Conservation (phyloP, 2,797 vertebrate species). For the Arnoldichthys spilopterus region DNA sequence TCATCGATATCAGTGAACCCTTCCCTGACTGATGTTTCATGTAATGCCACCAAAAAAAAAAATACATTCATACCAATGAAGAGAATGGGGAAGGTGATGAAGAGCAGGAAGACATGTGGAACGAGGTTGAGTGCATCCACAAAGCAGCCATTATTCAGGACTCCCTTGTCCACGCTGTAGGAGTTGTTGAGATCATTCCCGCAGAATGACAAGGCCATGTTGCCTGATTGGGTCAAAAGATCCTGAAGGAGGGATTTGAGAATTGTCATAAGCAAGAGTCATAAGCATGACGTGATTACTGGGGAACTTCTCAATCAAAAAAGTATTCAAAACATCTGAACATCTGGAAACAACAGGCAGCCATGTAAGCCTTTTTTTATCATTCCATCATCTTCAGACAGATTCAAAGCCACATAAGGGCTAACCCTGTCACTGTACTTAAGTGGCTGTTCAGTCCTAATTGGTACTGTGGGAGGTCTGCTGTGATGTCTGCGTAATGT, state of each 20-base stretch:
- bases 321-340: not conserved
- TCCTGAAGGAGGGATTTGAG: constrained; percentile 45
- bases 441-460: not conserved
- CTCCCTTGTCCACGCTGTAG: constrained; percentile 85
- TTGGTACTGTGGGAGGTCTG: not conserved
- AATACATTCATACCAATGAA: constrained; percentile 88
- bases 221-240: constrained; percentile 55
- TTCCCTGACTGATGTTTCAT: not conserved
- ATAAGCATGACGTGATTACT: not conserved
- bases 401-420: not conserved
- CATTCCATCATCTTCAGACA: not conserved
- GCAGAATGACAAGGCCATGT: constrained; percentile 90
- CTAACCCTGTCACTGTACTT: not conserved
- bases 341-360: not conserved
- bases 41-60: not conserved
- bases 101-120: constrained; percentile 95
- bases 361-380: not conserved
- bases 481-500: not conserved
- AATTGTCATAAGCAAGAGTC: not conserved
- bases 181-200: constrained; percentile 79
- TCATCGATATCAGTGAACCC: not conserved
- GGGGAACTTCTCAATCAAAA: not conserved
- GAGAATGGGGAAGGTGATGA: constrained; percentile 98
- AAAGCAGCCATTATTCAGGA: constrained; percentile 93
- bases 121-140: constrained; percentile 97